Percentiles rank a stretch among this genome's conserved stretches.
These are phyloP conservation scores for Brachylomia viminalis DNA, from an alignment of 2,888 invertebrate genomes.

Conservation along the genomic window DNA sequence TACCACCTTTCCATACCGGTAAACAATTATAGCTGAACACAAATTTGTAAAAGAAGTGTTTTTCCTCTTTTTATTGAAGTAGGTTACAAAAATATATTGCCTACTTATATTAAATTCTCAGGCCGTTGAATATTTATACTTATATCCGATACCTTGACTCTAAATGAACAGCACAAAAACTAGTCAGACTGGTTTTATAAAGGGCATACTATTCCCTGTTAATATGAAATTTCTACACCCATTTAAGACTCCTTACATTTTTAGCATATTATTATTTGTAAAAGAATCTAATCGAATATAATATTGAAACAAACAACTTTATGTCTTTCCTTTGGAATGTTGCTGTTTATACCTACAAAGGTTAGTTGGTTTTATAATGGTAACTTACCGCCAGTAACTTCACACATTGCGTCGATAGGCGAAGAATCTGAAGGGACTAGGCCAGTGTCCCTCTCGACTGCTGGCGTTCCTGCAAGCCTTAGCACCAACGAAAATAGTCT, in stretches of 20 bases:
- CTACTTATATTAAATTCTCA: background rate
- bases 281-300: constrained; percentile 11
- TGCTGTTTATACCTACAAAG: background rate
- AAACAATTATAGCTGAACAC: background rate
- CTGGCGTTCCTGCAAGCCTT: constrained; percentile 97
- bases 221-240: constrained; percentile 63
- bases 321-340: constrained; percentile 15
- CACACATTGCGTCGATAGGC: constrained; percentile 99
- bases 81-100: background rate
- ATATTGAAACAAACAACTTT: no score
- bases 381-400: constrained; percentile 97
- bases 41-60: no score
- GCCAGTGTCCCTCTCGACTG: constrained; percentile 95
- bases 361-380: background rate
- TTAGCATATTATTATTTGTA: constrained; percentile 43
- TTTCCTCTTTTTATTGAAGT: no score
- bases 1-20: background rate
- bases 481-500: constrained; percentile 98
- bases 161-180: constrained; percentile 76
- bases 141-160: constrained; percentile 68
- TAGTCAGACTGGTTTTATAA: constrained; percentile 77
- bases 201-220: constrained; percentile 74
- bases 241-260: constrained; percentile 33
- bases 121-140: constrained; percentile 29
- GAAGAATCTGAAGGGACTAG: constrained; percentile 98